Evolutionary conservation across 2,888 invertebrate genomes (phyloP).

Genomic region (Drosophila pseudotakahashii): DNA sequence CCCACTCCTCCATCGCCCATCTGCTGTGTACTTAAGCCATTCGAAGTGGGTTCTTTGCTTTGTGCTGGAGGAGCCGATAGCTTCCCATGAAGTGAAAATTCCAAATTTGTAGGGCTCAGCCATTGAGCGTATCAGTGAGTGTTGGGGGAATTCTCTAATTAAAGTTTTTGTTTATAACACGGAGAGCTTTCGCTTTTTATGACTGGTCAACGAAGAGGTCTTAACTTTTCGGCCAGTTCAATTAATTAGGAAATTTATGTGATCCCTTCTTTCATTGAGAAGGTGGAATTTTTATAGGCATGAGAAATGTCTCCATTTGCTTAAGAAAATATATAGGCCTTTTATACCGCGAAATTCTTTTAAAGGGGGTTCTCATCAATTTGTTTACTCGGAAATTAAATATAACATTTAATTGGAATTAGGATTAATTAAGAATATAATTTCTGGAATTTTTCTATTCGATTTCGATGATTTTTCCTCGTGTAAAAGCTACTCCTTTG

Average conservation of each 20-base stretch:
- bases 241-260: slow-evolving; percentile 32
- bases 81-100: slow-evolving; percentile 50
- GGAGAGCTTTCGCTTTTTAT: slow-evolving; percentile 70
- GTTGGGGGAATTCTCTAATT: slow-evolving; percentile 63
- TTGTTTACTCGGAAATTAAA: too few relatives aligned
- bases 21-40: slow-evolving; percentile 63
- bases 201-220: slow-evolving; percentile 28
- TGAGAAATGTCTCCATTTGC: slow-evolving; percentile 22
- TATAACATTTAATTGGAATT: too few relatives aligned
- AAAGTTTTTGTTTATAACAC: slow-evolving; percentile 38
- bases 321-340: neutral
- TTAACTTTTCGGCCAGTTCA: slow-evolving; percentile 22
- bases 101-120: slow-evolving; percentile 64
- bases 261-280: slow-evolving; percentile 25
- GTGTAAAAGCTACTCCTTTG: neutral
- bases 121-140: slow-evolving; percentile 60
- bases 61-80: slow-evolving; percentile 5
- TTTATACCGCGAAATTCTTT: too few relatives aligned
- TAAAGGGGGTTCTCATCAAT: too few relatives aligned
- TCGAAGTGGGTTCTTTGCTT: slow-evolving; percentile 45
- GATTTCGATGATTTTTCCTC: neutral
- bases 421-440: too few relatives aligned
- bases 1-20: slow-evolving; percentile 7
- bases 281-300: slow-evolving; percentile 8
- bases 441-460: neutral